Conservation (phyloP, 2,888 invertebrate genomes). For the Stegophylla sp. region DNA sequence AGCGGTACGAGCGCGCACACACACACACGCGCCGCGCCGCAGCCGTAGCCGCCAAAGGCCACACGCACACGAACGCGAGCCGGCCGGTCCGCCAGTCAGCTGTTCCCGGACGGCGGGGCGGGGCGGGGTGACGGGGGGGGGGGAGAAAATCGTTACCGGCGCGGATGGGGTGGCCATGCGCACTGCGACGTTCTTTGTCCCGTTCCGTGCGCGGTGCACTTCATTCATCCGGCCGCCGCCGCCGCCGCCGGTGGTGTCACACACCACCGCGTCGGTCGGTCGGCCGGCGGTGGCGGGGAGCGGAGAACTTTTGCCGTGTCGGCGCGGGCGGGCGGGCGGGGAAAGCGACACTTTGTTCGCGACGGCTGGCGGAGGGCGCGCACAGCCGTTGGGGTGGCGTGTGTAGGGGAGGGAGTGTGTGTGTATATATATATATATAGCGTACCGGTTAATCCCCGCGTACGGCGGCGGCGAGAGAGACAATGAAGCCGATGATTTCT, state of each 20-base stretch:
- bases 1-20: neutral
- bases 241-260: neutral
- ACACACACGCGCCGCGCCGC: neutral
- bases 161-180: slow-evolving; percentile 35
- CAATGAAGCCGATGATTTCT: slow-evolving; percentile 34
- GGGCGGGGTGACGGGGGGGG: neutral
- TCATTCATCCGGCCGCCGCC: slow-evolving; percentile 50
- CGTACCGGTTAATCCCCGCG: too few relatives aligned
- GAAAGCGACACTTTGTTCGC: neutral
- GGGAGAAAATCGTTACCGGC: slow-evolving; percentile 53
- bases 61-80: slow-evolving; percentile 14
- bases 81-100: neutral
- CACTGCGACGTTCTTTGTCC: slow-evolving; percentile 51
- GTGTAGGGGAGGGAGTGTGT: too few relatives aligned
- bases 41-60: slow-evolving; percentile 30
- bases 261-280: neutral
- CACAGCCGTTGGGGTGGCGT: too few relatives aligned
- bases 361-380: neutral
- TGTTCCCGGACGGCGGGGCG: neutral
- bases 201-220: slow-evolving; percentile 58
- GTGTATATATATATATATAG: neutral
- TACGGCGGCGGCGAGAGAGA: slow-evolving; percentile 6
- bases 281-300: too few relatives aligned
- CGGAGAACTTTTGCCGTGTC: too few relatives aligned
- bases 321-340: neutral